These are phyloP conservation scores for Alviniconcha strummeri DNA, from an alignment of 2,888 invertebrate species.

Conservation along the genomic window DNA sequence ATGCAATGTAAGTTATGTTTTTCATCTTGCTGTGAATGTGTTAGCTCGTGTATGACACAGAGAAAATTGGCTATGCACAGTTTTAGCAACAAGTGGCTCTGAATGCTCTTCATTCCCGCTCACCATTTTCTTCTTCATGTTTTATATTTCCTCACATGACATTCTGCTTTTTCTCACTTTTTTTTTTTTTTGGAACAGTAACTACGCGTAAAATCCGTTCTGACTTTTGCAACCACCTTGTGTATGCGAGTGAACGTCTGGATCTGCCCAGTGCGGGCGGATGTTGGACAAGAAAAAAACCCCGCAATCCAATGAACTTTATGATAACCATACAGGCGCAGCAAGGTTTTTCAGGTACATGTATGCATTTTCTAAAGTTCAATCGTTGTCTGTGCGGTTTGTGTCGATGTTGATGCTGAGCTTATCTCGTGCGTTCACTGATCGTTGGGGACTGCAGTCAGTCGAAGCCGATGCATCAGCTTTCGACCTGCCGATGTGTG, in stretches of 20 bases:
- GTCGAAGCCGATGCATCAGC: conserved; percentile 17
- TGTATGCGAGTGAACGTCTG: conserved; percentile 1
- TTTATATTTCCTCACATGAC: too few relatives aligned
- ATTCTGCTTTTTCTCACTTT: not conserved
- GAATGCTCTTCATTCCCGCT: too few relatives aligned
- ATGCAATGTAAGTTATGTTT: conserved; percentile 4
- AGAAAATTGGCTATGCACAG: not conserved
- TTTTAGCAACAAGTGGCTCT: not conserved
- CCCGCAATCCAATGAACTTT: conserved; percentile 18
- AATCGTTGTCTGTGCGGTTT: not conserved
- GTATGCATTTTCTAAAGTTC: not conserved
- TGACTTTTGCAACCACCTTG: conserved; percentile 30
- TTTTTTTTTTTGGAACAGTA: conserved; percentile 2
- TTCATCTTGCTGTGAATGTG: conserved; percentile 5
- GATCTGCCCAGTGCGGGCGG: conserved; percentile 22
- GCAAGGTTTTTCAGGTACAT: conserved; percentile 10
- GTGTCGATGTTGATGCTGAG: conserved; percentile 15
- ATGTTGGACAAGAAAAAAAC: conserved; percentile 12
- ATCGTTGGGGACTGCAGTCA: not conserved
- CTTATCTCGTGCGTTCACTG: conserved; percentile 2
- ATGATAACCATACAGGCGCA: conserved; percentile 19
- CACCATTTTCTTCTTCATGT: too few relatives aligned
- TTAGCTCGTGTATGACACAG: not conserved
- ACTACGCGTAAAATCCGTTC: conserved; percentile 7
- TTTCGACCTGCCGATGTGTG: conserved; percentile 6